These are phyloP conservation scores for Chloropsis cyanopogon DNA, from an alignment of 2,113 vertebrate genomes.

Conservation along the genomic window DNA sequence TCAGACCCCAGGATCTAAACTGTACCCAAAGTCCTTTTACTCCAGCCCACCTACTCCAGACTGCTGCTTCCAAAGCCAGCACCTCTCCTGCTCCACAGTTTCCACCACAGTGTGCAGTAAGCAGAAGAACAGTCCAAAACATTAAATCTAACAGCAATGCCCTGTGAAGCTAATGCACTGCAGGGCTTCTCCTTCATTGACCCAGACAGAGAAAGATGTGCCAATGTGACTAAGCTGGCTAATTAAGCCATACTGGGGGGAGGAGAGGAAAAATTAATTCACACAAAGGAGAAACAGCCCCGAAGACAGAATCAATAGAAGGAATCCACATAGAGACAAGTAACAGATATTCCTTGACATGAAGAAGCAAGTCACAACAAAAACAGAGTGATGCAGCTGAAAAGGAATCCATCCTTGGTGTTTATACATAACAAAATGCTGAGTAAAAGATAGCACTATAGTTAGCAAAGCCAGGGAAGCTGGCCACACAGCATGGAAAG, in stretches of 20 bases:
- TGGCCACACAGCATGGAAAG: neutral
- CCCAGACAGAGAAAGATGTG: neutral
- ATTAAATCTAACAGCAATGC: neutral
- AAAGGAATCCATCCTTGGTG: constrained; percentile 38
- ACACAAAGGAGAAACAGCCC: neutral
- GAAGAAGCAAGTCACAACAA: constrained; percentile 20
- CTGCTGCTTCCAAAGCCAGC: neutral
- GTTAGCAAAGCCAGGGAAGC: constrained; percentile 20
- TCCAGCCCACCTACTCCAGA: neutral
- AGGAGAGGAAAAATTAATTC: neutral
- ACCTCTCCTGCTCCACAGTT: neutral
- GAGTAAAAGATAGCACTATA: constrained; percentile 26
- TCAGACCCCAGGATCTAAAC: neutral
- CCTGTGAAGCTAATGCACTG: neutral
- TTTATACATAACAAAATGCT: constrained; percentile 53
- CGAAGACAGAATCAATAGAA: neutral
- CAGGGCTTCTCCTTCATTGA: neutral
- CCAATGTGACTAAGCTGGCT: neutral
- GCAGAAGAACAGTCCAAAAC: neutral
- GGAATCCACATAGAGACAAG: neutral
- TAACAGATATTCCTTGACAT: constrained; percentile 14
- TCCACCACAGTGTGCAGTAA: fast-evolving
- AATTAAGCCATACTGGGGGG: neutral
- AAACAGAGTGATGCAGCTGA: constrained; percentile 25
- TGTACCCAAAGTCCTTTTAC: neutral